These are phyloP conservation scores for Cantharis nigra DNA, from an alignment of 2,888 invertebrate genomes.

Conservation along the genomic window DNA sequence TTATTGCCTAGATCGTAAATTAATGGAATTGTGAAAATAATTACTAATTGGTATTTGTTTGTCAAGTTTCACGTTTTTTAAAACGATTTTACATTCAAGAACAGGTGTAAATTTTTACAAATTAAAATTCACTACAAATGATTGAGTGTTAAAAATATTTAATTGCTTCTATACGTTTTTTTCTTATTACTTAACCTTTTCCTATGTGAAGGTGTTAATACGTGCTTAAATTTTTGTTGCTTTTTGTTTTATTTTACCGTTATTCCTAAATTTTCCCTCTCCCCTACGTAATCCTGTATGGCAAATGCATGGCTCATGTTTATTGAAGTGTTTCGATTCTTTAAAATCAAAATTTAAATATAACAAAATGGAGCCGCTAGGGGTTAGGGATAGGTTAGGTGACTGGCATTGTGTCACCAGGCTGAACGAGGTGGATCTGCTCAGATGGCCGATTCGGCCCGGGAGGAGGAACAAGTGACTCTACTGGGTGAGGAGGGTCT, in stretches of 20 bases:
- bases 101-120: neutral
- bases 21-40: neutral
- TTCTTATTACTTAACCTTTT: neutral
- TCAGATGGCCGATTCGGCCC: conserved; percentile 97
- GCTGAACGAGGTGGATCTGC: conserved; percentile 65
- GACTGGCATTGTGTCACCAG: conserved; percentile 60
- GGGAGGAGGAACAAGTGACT: conserved; percentile 95
- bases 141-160: neutral
- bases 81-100: neutral
- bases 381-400: conserved; percentile 31
- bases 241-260: neutral
- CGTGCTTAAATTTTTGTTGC: neutral
- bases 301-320: conserved; percentile 28
- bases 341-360: conserved; percentile 12
- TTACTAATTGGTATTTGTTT: neutral
- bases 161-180: neutral
- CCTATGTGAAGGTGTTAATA: neutral
- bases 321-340: neutral
- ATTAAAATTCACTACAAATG: neutral
- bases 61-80: neutral
- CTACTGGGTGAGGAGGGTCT: conserved; percentile 96
- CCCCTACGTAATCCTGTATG: conserved; percentile 26
- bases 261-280: neutral
- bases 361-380: conserved; percentile 21
- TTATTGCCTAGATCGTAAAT: neutral